These are phyloP conservation scores for Idaea aversata DNA, from an alignment of 2,888 invertebrate species.

Conservation along the genomic window DNA sequence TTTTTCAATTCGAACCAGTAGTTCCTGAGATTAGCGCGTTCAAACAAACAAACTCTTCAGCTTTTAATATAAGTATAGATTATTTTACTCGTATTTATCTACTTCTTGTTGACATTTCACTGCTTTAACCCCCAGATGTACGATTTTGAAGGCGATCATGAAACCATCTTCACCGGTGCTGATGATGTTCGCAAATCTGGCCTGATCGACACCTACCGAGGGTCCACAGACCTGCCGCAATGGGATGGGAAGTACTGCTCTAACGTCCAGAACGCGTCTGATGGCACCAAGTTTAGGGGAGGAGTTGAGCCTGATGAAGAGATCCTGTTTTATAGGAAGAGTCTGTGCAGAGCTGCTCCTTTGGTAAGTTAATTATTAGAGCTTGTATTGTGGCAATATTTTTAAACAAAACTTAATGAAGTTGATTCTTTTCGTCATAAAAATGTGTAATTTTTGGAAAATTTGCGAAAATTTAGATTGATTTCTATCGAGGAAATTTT, in stretches of 20 bases:
- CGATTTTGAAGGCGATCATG: conserved; percentile 88
- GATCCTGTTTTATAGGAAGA: conserved; percentile 89
- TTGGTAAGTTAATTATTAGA: conserved; percentile 81
- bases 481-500: too few species aligned
- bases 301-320: conserved; percentile 84
- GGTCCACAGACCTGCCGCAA: conserved; percentile 85
- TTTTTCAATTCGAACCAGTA: too few species aligned
- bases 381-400: neutral
- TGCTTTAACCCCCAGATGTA: conserved; percentile 87
- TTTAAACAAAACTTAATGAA: neutral
- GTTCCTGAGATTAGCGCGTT: too few species aligned
- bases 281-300: conserved; percentile 91
- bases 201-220: conserved; percentile 88
- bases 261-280: conserved; percentile 87
- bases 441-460: too few species aligned
- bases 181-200: conserved; percentile 82
- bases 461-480: too few species aligned
- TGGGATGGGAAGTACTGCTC: conserved; percentile 89
- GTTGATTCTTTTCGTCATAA: too few species aligned
- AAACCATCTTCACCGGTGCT: conserved; percentile 88
- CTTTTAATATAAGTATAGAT: too few species aligned
- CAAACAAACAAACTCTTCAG: too few species aligned
- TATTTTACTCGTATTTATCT: too few species aligned
- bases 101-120: too few species aligned
- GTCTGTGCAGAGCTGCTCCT: conserved; percentile 89